Conservation (phyloP, 2,113 vertebrate species). For the Acrocephalus kingi region DNA sequence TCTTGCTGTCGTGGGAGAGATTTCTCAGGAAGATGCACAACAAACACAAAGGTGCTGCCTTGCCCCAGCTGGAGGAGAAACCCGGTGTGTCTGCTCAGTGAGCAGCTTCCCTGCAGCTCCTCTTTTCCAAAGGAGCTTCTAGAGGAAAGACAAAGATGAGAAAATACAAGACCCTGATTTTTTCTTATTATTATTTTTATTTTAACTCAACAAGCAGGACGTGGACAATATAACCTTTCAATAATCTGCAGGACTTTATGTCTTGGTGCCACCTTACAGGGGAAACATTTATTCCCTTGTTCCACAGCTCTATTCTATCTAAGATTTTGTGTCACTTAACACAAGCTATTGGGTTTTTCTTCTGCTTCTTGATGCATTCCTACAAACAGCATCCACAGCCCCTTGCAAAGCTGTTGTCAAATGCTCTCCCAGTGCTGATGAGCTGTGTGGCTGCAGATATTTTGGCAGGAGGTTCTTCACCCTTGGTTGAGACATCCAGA, state of each 20-base stretch:
- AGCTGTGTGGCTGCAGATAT: neutral
- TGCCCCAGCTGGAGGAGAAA: neutral
- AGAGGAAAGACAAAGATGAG: neutral
- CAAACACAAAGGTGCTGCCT: neutral
- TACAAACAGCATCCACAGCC: neutral
- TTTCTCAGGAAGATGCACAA: neutral
- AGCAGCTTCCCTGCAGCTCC: neutral
- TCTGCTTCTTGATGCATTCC: neutral
- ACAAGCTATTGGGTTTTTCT: neutral
- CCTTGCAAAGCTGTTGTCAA: neutral
- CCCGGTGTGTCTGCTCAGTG: neutral
- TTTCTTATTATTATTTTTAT: neutral
- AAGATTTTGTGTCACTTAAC: neutral
- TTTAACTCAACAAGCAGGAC: neutral
- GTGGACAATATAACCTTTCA: neutral
- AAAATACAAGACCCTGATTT: neutral
- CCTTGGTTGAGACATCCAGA: neutral
- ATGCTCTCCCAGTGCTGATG: neutral
- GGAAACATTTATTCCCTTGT: neutral
- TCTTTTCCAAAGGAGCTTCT: neutral
- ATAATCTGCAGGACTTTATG: neutral
- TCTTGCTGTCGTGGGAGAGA: neutral
- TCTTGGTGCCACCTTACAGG: neutral
- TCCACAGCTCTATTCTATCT: neutral
- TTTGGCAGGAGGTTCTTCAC: neutral